phyloP scores from a whole-genome alignment of 2,113 vertebrate genomes.

The Emydura subglobosa region DNA sequence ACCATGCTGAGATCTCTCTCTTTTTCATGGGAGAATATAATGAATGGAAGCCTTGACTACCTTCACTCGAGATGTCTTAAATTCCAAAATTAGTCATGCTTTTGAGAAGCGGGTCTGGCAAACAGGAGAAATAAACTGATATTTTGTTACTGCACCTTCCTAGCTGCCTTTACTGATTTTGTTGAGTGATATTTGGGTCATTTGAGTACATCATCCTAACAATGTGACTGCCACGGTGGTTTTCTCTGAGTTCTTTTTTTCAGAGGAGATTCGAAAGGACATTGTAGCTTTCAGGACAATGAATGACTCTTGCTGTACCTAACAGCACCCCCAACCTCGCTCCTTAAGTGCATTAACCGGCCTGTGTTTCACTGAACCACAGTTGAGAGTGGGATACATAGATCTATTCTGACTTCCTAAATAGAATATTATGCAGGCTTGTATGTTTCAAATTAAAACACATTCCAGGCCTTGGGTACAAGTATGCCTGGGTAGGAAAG shows the following conservation, averaged over 20 bases:
- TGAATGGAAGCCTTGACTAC: slow-evolving; percentile 29
- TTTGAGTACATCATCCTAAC: not conserved
- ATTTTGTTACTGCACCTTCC: slow-evolving; percentile 17
- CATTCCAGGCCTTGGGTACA: slow-evolving; percentile 56
- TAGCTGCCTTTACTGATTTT: slow-evolving; percentile 5
- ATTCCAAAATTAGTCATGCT: slow-evolving; percentile 52
- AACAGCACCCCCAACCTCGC: not conserved
- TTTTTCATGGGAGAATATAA: slow-evolving; percentile 37
- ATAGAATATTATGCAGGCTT: slow-evolving; percentile 71
- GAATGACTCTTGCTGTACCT: not conserved
- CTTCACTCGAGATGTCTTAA: not conserved
- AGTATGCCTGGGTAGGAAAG: slow-evolving; percentile 68
- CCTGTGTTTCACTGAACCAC: slow-evolving; percentile 53
- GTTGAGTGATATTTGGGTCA: not conserved
- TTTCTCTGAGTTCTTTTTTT: rapidly evolving
- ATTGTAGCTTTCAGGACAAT: not conserved
- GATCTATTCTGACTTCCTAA: slow-evolving; percentile 73
- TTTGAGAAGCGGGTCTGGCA: slow-evolving; percentile 27
- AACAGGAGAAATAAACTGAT: not conserved
- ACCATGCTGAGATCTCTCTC: not conserved
- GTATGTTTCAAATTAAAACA: slow-evolving; percentile 76
- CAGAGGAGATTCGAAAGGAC: not conserved
- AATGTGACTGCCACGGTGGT: rapidly evolving
- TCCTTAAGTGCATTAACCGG: slow-evolving; percentile 18
- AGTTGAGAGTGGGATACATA: slow-evolving; percentile 57